phyloP scores from a whole-genome alignment of 2,888 invertebrate species.

The Eubasilissa splendida region DNA sequence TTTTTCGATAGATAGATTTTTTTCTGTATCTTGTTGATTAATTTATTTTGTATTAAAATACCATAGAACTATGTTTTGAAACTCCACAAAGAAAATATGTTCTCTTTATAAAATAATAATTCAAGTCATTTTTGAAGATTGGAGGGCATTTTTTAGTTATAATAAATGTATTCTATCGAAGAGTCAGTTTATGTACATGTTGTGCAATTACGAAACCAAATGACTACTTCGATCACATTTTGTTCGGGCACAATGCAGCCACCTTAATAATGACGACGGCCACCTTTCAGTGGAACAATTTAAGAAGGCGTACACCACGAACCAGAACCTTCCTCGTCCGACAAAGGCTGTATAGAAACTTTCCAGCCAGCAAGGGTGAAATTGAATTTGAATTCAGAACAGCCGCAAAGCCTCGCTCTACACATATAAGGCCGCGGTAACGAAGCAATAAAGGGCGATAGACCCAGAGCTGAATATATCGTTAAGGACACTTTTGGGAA shows the following conservation, averaged over 20 bases:
- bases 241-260: not conserved
- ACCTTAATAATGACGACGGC: constrained; percentile 20
- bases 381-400: constrained; percentile 55
- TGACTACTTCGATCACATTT: not conserved
- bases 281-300: constrained; percentile 26
- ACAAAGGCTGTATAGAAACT: constrained; percentile 48
- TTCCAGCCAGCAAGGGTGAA: constrained; percentile 38
- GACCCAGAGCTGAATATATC: constrained; percentile 51
- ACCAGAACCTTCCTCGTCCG: constrained; percentile 32
- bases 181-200: not conserved
- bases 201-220: too few relatives aligned
- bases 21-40: too few relatives aligned
- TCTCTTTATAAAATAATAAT: too few relatives aligned
- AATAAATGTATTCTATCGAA: not conserved
- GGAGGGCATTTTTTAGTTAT: too few relatives aligned
- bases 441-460: constrained; percentile 52
- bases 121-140: too few relatives aligned
- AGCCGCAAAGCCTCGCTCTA: constrained; percentile 35
- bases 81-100: too few relatives aligned
- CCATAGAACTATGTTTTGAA: too few relatives aligned
- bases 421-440: constrained; percentile 44
- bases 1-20: too few relatives aligned
- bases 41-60: too few relatives aligned
- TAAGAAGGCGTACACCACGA: constrained; percentile 31
- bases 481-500: constrained; percentile 54